Base-by-base conservation (phyloP, 2,888 invertebrate species). In the Cephus rjabovi region DNA sequence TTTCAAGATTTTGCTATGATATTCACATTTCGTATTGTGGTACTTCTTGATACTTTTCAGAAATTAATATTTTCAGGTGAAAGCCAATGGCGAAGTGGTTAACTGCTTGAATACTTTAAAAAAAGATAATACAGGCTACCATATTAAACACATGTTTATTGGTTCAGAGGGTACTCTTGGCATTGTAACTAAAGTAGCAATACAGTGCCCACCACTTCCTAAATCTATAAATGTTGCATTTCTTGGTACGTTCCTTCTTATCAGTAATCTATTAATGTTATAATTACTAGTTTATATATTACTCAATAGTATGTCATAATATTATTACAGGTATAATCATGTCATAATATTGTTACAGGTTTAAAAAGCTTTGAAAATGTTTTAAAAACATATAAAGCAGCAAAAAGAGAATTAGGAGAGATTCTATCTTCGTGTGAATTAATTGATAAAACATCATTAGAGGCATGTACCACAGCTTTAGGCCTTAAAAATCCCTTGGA, bases 101-200 rank as follows among this genome's bases (percentile, higher is more conserved):
- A 96, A 99, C 90, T 95, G 97, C 80, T 93, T 99, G 90, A 96
- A 95, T 79, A 94, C 95, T 0, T 93, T 99, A 85, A 96, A 98
- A 89, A 99, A 99, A 91, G 99, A 99, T 91, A 99, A 99, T 91
- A 99, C 99, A 0, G 99, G 99, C 0, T 98, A 98, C 90, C 98
- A 99, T 90, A 92, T 99, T 86, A 98, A 98, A 89, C 98, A 99
- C 92, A 92, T 99, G 80, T 99, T 99, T 90, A 97, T 99, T 86
- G 99, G 99, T 23, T 98, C 98, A 0, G 99, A 99, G 93, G 99
- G 99, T 74, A 98, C 98, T 0, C 93, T 99, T 76, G 99, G 99
- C 23, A 91, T 99, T 9, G 95, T 99, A 11, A 99, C 99, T 0
- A 97, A 97, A 92, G 95, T 98, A 9, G 96, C 97, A 3, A 95